phyloP scores from a whole-genome alignment of 2,888 invertebrate species.

The Troides helena region DNA sequence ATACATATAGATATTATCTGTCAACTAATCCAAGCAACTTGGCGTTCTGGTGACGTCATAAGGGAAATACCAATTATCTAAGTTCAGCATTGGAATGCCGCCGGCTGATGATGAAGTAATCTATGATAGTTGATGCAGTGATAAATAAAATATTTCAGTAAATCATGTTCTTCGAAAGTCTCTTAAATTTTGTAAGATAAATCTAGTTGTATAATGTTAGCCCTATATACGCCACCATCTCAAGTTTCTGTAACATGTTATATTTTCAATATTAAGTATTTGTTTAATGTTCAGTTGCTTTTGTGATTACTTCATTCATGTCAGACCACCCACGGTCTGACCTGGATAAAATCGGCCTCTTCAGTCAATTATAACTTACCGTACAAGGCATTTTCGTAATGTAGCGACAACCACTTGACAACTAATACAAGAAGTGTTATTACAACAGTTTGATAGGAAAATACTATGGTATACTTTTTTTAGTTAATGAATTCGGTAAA shows the following conservation, averaged over 20 bases:
- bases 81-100: too few species aligned
- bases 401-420: slow-evolving; percentile 39
- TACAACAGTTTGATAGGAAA: slow-evolving; percentile 2
- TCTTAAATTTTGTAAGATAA: background rate
- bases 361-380: slow-evolving; percentile 40
- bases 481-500: background rate
- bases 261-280: slow-evolving; percentile 8
- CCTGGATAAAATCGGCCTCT: slow-evolving; percentile 48
- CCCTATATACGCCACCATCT: background rate
- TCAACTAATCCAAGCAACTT: too few species aligned
- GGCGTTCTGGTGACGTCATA: too few species aligned
- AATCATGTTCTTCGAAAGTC: too few species aligned
- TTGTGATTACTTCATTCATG: slow-evolving; percentile 31
- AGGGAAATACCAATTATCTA: too few species aligned
- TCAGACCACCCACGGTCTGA: slow-evolving; percentile 45
- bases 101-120: too few species aligned
- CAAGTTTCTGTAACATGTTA: background rate
- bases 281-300: too few species aligned
- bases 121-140: too few species aligned
- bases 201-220: background rate
- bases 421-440: slow-evolving; percentile 33
- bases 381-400: slow-evolving; percentile 41
- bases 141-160: too few species aligned
- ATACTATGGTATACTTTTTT: background rate
- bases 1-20: too few species aligned